Evolutionary conservation across 2,888 invertebrate genomes (phyloP).

Genomic region (Lasiommata megera): DNA sequence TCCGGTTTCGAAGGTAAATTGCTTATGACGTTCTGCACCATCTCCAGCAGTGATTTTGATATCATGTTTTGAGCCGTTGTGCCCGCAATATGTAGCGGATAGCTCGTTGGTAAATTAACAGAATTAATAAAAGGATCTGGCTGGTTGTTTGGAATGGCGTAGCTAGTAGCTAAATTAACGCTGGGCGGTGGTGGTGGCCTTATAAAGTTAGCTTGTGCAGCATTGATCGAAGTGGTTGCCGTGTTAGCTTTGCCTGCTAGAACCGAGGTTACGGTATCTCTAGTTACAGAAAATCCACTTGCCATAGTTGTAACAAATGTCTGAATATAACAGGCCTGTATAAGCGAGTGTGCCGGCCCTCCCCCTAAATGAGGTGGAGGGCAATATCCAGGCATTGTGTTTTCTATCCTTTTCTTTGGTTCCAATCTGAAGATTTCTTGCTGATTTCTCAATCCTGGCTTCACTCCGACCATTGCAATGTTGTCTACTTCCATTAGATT

Average conservation of each 20-base stretch:
- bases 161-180: constrained; percentile 65
- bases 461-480: constrained; percentile 76
- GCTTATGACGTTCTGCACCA: constrained; percentile 89
- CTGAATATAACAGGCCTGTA: constrained; percentile 71
- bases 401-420: constrained; percentile 55
- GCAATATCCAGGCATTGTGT: constrained; percentile 72
- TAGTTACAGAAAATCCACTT: constrained; percentile 87
- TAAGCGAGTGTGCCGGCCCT: constrained; percentile 66
- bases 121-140: constrained; percentile 74
- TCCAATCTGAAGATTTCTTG: constrained; percentile 58
- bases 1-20: constrained; percentile 80
- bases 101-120: constrained; percentile 71
- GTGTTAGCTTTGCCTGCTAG: constrained; percentile 88
- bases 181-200: constrained; percentile 69
- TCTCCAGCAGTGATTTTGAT: constrained; percentile 85
- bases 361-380: constrained; percentile 74
- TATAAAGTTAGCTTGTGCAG: constrained; percentile 73
- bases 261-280: constrained; percentile 91
- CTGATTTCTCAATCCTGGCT: constrained; percentile 52
- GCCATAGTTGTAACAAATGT: constrained; percentile 79
- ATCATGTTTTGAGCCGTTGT: constrained; percentile 77
- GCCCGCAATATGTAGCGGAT: constrained; percentile 70
- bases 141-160: constrained; percentile 72
- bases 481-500: constrained; percentile 77
- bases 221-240: constrained; percentile 88